A percentile compares a stretch with the other conserved stretches of the same genome.
phyloP scores from a whole-genome alignment of 1,140 invertebrate species.

The Liolophura sinensis region DNA sequence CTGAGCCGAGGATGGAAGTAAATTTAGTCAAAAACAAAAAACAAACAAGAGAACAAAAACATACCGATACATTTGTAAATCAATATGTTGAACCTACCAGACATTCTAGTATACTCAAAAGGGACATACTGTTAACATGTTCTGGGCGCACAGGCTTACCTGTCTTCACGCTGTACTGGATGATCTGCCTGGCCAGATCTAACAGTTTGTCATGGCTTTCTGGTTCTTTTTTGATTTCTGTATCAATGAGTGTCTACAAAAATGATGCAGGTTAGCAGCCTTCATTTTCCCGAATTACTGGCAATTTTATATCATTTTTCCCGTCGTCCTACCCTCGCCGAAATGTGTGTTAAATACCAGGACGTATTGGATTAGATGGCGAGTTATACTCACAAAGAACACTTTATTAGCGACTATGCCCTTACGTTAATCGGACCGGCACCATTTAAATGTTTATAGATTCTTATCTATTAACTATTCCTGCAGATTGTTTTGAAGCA shows the following conservation, averaged over 20 bases:
- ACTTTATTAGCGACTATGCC: too few relatives aligned
- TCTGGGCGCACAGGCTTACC: not conserved
- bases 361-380: too few relatives aligned
- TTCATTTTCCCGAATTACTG: too few relatives aligned
- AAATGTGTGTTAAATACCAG: too few relatives aligned
- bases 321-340: too few relatives aligned
- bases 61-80: not conserved
- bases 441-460: too few relatives aligned
- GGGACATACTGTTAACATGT: not conserved
- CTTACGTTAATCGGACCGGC: too few relatives aligned
- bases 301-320: too few relatives aligned
- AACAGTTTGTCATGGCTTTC: constrained; percentile 3
- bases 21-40: not conserved
- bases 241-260: not conserved
- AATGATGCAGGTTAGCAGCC: not conserved
- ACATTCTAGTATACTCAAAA: not conserved
- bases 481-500: too few relatives aligned
- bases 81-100: not conserved
- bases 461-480: too few relatives aligned
- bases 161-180: not conserved
- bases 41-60: not conserved
- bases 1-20: not conserved
- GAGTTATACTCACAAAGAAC: too few relatives aligned
- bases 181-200: not conserved
- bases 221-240: not conserved